Evolutionary conservation across 2,888 invertebrate species (phyloP).

Genomic region (Papilio demoleus): DNA sequence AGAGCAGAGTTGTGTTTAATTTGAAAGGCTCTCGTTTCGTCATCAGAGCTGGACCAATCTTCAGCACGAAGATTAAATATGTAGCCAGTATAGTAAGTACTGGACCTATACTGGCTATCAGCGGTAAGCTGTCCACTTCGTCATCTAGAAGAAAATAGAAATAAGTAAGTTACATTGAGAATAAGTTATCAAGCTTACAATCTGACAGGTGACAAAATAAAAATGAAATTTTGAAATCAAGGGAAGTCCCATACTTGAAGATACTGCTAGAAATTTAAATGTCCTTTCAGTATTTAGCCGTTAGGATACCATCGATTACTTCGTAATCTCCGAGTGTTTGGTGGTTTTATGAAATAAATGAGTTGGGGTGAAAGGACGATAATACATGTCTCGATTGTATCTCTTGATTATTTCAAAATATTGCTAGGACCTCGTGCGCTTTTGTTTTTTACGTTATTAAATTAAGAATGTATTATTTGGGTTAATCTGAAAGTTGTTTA

Average conservation of each 20-base stretch:
- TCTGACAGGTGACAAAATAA: too few relatives aligned
- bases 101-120: constrained; percentile 90
- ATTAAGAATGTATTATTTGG: not conserved
- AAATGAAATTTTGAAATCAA: too few relatives aligned
- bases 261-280: too few relatives aligned
- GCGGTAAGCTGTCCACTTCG: constrained; percentile 87
- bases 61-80: constrained; percentile 89
- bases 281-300: too few relatives aligned
- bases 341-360: too few relatives aligned
- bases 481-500: constrained; percentile 18
- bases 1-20: constrained; percentile 87
- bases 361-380: too few relatives aligned
- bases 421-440: not conserved
- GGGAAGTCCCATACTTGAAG: too few relatives aligned
- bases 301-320: too few relatives aligned
- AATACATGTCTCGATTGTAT: too few relatives aligned
- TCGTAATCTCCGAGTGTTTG: too few relatives aligned
- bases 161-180: not conserved
- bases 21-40: constrained; percentile 92
- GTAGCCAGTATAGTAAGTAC: constrained; percentile 88
- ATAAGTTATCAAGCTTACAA: not conserved
- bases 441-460: not conserved
- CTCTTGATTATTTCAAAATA: not conserved
- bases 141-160: constrained; percentile 59
- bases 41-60: constrained; percentile 93